Evolutionary conservation across 2,797 vertebrate species (phyloP), one percentile per base, ranked within the genome.

Genomic region (Sciurus carolinensis): DNA sequence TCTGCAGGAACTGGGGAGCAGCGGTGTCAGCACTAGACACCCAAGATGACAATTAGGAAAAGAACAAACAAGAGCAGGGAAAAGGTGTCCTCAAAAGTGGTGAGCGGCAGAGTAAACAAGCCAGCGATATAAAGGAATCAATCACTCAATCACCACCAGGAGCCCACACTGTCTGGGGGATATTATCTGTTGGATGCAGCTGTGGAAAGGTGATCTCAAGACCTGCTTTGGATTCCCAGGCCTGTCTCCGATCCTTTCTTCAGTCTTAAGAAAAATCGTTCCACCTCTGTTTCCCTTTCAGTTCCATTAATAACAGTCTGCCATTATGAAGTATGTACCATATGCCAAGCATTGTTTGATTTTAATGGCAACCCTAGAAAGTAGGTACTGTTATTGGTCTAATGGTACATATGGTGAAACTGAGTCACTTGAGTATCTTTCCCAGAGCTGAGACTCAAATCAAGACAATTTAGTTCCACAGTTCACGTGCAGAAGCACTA

Each of bases 151-250:
- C 94, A 89, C 66, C 62, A 44, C 73, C 13, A 82, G 69, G n/a
- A 71, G 79, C 77, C 30, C 0, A 1, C 3, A 11, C 81, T 15
- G n/a, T 82, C 76, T 2, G 8, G 59, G 39, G 36, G 62, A 82
- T 81, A 54, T 47, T 89, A 95, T 95, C 96, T 95, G 62, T 50
- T 59, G 75, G 79, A 84, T 82, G 89, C 62, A 96, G 95, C 91
- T 96, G 89, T 96, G 76, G 54, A 24, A 90, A 96, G 87, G 79
- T 42, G 79, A 94, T 71, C 94, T 90, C 62, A 30, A 66, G 62
- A 39, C 71, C 33, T 30, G 28, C 59, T 76, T 88, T 57, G 22
- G 83, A 81, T 71, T 66, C 24, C 54, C 82, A 89, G 62, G 73
- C 50, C 36, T 28, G n/a, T 89, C 77, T 69, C 67, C 10, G 66